Base-by-base conservation (phyloP, 2,797 vertebrate species). In the Holocentrus rufus region DNA sequence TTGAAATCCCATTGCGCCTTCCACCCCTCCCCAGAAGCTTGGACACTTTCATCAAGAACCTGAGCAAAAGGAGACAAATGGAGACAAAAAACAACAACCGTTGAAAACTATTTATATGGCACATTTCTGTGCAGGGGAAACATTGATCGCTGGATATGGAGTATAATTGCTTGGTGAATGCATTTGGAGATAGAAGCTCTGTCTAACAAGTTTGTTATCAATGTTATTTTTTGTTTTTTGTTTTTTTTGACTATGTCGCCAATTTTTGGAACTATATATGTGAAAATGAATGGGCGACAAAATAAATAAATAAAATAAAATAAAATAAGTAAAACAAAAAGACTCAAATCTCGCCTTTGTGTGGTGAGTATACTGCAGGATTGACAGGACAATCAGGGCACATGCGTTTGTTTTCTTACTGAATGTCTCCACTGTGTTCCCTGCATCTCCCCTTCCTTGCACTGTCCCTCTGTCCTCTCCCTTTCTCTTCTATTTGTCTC, bases 391-490 rank as follows among this genome's bases (percentile, higher is more conserved):
- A 59, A 73, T 80, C 72, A 81, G 64, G 68, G 69, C 62, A 15
- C 34, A 74, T 25, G 36, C 15, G 39, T 54, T 75, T 77, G 61
- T 69, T 74, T 85, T 20, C 65, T 65, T 69, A 64, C 57, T 54
- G 68, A 70, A 23, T 62, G 82, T 80, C 73, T 77, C 71, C 47
- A 76, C 65, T 85, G 75, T 84, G 74, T 22, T 76, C 76, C 79
- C 80, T 74, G 76, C 82, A 63, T n/a, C 60, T 20, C 63, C 39
- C 31, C 22, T 42, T 25, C 52, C 42, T 18, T 36, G 3, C 64
- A 62, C 63, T 25, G 9, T 66, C 47, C 27, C 65, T 11, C 13
- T 60, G 62, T 17, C 61, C 60, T 46, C 44, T 53, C 34, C 57
- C 20, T 30, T 52, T 27, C 36, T 49, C 34, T 27, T 27, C 49